Base-by-base conservation (phyloP, 1,140 invertebrate species). In the Drosophila pachea region DNA sequence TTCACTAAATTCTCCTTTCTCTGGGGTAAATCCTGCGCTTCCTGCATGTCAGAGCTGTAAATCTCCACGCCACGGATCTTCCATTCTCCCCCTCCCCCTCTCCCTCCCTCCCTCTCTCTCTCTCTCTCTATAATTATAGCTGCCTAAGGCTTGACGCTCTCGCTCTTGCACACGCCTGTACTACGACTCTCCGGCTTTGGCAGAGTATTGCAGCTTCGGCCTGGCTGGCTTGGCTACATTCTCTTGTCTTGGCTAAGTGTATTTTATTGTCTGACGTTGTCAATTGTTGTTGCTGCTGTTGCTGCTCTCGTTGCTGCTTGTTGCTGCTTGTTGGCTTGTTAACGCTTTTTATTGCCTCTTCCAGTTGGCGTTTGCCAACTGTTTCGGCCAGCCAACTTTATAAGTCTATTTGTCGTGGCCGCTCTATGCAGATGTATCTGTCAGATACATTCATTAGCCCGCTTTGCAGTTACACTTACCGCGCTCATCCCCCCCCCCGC, bases 371-470 rank as follows among this genome's bases (percentile, higher is more conserved):
- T 63, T 71, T 68, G 62, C 38, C 22, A 22, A 22, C 22, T 65
- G 63, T 68, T 73, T 68, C 45, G 71, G 61, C 65, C 32, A 69
- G 68, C 68, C n/a, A 49, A 49, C 61, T 67, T 71, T 71, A 71
- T 71, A 71, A 71, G 68, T 73, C 73, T 76, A 83, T 83, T 83
- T 84, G 78, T 83, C 76, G 65, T 66, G 48, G 58, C 14, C 52
- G 62, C 74, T 78, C 69, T 38, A 82, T 84, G 78, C 78, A 83
- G 79, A 83, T 83, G 79, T 83, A 76, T 83, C 68, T 79, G 36
- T 48, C 76, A 79, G 78, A 83, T 84, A 79, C 78, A 84, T 84
- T 83, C 78, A 84, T 83, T 83, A 83, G 82, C 79, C 82, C 64
- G 78, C 58, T 81, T 82, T 76, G 77, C 73, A 73, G 61, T 73